Percentiles rank a stretch among this genome's conserved stretches.
These are phyloP conservation scores for Misgurnus anguillicaudatus DNA, from an alignment of 2,113 vertebrate species.

Conservation along the genomic window DNA sequence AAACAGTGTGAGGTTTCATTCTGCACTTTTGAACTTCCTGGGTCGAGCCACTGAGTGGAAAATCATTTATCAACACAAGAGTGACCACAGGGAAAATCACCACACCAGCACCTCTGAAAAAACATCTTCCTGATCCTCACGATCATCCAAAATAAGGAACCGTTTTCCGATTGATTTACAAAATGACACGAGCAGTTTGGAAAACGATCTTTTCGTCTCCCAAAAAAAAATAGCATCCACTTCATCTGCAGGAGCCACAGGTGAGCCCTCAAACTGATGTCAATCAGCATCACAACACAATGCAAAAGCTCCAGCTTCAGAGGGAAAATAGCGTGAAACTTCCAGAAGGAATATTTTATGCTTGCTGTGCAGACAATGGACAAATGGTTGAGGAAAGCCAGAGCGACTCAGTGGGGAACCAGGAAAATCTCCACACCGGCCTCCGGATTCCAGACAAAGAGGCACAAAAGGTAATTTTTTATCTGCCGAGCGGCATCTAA, in stretches of 20 bases:
- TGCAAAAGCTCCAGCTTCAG: constrained; percentile 5
- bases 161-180: not conserved
- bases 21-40: not conserved
- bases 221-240: not conserved
- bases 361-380: constrained; percentile 35
- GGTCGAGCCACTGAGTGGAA: not conserved
- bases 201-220: not conserved
- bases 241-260: not conserved
- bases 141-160: not conserved
- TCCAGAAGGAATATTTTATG: constrained; percentile 41
- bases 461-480: constrained; percentile 32
- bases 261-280: constrained; percentile 15
- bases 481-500: constrained; percentile 29
- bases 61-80: not conserved
- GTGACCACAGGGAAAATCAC: constrained; percentile 12
- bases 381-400: constrained; percentile 36
- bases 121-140: not conserved
- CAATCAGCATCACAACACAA: constrained; percentile 34
- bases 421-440: constrained; percentile 34
- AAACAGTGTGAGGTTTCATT: constrained; percentile 14
- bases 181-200: not conserved
- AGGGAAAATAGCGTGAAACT: constrained; percentile 26
- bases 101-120: not conserved
- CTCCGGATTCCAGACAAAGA: constrained; percentile 41
- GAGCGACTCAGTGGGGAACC: constrained; percentile 35